phyloP scores from a whole-genome alignment of 2,113 vertebrate genomes.

The Micromys minutus region DNA sequence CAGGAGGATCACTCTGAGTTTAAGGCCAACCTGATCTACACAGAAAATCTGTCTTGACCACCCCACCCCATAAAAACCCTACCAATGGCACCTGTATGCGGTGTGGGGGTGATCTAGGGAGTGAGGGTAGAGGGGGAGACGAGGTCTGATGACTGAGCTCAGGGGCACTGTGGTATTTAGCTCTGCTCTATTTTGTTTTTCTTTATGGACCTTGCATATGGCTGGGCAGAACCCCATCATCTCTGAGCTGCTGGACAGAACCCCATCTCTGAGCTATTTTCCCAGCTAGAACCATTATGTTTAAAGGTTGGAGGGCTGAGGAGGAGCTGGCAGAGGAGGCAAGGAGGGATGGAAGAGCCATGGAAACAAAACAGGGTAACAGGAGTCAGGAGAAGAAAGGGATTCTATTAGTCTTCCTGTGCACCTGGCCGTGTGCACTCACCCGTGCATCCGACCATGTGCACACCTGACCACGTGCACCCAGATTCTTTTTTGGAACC shows the following conservation, averaged over 20 bases:
- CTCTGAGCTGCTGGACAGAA: no score
- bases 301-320: conserved; percentile 19
- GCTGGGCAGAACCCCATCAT: no score
- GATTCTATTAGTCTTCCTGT: background rate
- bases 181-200: no score
- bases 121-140: background rate
- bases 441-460: no score
- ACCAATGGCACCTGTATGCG: background rate
- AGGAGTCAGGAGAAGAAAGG: background rate
- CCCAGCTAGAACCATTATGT: background rate
- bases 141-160: background rate
- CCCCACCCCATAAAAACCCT: no score
- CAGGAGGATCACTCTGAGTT: no score
- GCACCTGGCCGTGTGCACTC: no score
- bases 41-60: no score
- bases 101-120: background rate
- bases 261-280: no score
- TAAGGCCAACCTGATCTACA: no score
- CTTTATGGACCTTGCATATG: no score
- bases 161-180: background rate
- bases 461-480: no score
- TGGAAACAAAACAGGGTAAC: background rate
- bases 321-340: background rate
- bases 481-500: conserved; percentile 2
- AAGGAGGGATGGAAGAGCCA: background rate